phyloP scores from a whole-genome alignment of 2,797 vertebrate genomes.

The Sebastes hopkinsi region DNA sequence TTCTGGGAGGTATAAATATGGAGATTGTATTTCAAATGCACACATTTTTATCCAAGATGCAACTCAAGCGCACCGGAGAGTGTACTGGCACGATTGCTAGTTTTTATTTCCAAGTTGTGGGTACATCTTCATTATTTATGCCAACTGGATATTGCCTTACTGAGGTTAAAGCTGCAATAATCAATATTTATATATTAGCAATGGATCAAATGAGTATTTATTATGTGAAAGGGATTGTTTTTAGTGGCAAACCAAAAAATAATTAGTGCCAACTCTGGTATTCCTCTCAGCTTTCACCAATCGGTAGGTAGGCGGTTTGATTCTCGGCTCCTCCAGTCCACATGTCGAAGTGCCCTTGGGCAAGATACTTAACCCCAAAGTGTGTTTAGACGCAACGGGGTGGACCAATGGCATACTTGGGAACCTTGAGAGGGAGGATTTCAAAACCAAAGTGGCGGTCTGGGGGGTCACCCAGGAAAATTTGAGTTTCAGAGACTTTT shows the following conservation, averaged over 20 bases:
- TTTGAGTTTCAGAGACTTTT: too few species aligned
- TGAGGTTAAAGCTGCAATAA: background rate
- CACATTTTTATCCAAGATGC: constrained; percentile 10
- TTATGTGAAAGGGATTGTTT: background rate
- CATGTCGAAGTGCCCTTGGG: too few species aligned
- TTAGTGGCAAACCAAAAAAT: background rate
- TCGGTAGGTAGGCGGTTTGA: too few species aligned
- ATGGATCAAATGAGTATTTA: background rate
- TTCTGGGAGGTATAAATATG: constrained; percentile 22
- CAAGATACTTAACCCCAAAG: too few species aligned
- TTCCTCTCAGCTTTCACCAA: background rate
- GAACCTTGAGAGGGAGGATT: too few species aligned
- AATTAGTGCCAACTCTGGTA: background rate
- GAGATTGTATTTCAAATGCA: constrained; percentile 15
- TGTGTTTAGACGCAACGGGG: too few species aligned
- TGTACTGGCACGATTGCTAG: background rate
- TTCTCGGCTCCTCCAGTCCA: too few species aligned
- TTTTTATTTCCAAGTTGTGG: background rate
- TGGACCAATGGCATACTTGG: too few species aligned
- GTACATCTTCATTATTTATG: background rate
- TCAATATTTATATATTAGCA: background rate
- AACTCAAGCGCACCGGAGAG: background rate
- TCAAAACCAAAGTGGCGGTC: too few species aligned
- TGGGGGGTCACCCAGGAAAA: too few species aligned
- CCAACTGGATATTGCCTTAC: background rate